Percentiles rank a stretch among this genome's conserved stretches.
Evolutionary conservation across 2,888 invertebrate species (phyloP).

Genomic region (Alloscopus bannaensis): DNA sequence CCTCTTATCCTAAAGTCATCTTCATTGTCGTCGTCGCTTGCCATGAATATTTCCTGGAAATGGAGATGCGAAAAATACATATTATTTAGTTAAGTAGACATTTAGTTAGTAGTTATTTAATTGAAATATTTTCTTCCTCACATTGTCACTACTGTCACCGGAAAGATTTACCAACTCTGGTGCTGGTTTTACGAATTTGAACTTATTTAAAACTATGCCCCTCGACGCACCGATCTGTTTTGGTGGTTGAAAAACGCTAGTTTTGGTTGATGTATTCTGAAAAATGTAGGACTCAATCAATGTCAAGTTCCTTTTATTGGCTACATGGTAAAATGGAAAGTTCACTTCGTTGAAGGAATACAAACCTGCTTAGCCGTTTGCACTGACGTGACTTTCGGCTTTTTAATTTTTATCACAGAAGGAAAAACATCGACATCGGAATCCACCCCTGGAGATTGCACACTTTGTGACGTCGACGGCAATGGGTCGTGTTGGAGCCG

Average conservation of each 20-base stretch:
- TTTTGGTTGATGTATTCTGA: too few species aligned
- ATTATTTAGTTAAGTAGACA: background rate
- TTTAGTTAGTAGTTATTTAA: background rate
- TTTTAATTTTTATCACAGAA: constrained; percentile 10
- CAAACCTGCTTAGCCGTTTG: too few species aligned
- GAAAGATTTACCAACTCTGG: too few species aligned
- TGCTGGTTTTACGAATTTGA: too few species aligned
- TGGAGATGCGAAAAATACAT: background rate
- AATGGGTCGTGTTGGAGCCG: constrained; percentile 47
- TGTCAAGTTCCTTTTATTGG: too few species aligned
- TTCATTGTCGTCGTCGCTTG: constrained; percentile 25
- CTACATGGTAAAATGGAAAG: too few species aligned
- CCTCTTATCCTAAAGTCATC: constrained; percentile 36
- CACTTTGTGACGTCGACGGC: background rate
- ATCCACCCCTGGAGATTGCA: constrained; percentile 10
- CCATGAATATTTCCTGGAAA: background rate
- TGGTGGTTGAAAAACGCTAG: too few species aligned
- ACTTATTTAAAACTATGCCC: too few species aligned
- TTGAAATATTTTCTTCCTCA: background rate
- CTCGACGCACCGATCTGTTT: too few species aligned
- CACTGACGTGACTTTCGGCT: too few species aligned
- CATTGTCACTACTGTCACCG: constrained; percentile 1
- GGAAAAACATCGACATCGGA: constrained; percentile 43
- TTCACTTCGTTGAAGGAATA: too few species aligned
- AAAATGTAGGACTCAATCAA: too few species aligned